phyloP scores from a whole-genome alignment of 2,797 vertebrate species.

The Lophius americanus region DNA sequence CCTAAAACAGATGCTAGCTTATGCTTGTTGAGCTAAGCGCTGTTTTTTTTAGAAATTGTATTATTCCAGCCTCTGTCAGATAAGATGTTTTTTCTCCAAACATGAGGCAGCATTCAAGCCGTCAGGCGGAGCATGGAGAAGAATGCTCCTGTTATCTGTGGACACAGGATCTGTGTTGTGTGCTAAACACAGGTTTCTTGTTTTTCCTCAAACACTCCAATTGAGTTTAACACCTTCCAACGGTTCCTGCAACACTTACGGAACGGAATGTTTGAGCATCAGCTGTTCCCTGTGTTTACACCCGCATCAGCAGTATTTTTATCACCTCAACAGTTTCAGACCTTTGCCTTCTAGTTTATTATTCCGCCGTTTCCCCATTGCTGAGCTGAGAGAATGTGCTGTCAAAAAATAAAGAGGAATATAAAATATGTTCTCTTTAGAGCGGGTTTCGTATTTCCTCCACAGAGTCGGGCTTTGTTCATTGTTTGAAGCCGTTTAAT shows the following conservation, averaged over 20 bases:
- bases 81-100: conserved; percentile 44
- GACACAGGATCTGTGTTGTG: conserved; percentile 71
- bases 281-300: conserved; percentile 46
- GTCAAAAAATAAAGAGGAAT: not conserved
- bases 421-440: not conserved
- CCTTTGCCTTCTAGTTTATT: conserved; percentile 1
- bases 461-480: conserved; percentile 57
- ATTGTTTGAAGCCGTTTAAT: conserved; percentile 27
- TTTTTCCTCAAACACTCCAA: conserved; percentile 56
- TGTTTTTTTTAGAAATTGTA: too few species aligned
- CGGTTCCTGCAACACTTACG: conserved; percentile 58
- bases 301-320: not conserved
- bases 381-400: too few species aligned
- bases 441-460: conserved; percentile 14
- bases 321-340: not conserved
- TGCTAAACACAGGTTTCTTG: conserved; percentile 69
- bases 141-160: conserved; percentile 59
- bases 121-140: conserved; percentile 24
- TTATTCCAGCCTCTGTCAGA: conserved; percentile 4
- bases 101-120: conserved; percentile 38
- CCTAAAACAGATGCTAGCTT: too few species aligned
- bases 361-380: not conserved
- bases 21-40: too few species aligned
- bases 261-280: conserved; percentile 59
- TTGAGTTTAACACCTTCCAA: conserved; percentile 55